A percentile compares a stretch with the other conserved stretches of the same genome.
Evolutionary conservation across 2,797 vertebrate genomes (phyloP).

Genomic region (Poliocrania exsul): DNA sequence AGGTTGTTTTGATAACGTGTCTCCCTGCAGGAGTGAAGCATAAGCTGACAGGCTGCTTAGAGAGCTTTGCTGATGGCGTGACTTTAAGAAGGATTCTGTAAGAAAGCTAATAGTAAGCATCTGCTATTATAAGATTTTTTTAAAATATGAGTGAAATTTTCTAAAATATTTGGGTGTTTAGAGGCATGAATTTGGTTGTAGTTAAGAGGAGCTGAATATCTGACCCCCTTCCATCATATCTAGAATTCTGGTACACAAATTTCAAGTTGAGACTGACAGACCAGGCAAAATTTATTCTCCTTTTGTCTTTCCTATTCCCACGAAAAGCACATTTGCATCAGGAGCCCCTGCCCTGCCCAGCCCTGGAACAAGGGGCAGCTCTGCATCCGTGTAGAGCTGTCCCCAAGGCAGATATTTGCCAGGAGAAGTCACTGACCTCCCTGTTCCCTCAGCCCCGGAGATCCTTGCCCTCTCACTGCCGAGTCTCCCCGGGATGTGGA

Average conservation of each 20-base stretch:
- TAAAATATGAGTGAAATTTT: neutral
- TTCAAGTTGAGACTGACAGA: neutral
- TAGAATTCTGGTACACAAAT: neutral
- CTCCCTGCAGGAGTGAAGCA: neutral
- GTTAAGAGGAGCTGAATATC: neutral
- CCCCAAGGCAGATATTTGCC: neutral
- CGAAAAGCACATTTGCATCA: neutral
- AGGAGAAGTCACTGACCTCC: constrained; percentile 14
- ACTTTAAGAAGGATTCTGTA: neutral
- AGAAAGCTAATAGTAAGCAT: neutral
- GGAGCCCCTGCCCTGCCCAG: neutral
- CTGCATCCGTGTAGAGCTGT: neutral
- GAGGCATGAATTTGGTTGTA: neutral
- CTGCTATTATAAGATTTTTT: neutral
- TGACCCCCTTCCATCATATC: neutral
- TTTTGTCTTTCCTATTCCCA: neutral
- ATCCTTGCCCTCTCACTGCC: neutral
- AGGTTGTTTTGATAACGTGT: neutral
- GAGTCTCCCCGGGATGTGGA: neutral
- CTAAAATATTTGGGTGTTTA: neutral
- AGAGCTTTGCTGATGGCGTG: neutral
- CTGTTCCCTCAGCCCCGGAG: neutral
- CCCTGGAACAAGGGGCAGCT: neutral
- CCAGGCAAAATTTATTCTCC: neutral
- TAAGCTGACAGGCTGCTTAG: neutral